Evolutionary conservation across 2,888 invertebrate species (phyloP).

Genomic region (Lasioglossum lativentre): DNA sequence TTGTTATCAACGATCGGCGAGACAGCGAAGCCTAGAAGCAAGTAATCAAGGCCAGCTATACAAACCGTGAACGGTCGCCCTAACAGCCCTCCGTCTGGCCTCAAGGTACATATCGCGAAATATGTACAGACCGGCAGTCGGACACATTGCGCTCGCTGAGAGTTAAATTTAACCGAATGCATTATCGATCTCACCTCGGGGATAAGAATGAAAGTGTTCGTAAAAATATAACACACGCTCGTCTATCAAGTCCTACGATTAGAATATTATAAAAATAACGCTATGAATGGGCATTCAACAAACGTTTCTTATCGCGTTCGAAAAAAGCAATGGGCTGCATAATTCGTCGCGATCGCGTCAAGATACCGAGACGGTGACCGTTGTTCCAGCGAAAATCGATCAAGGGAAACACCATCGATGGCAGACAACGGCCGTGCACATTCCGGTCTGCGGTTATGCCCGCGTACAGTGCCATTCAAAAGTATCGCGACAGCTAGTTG

Average conservation of each 20-base stretch:
- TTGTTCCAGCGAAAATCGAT: slow-evolving; percentile 49
- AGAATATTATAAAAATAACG: background rate
- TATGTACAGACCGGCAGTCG: slow-evolving; percentile 2
- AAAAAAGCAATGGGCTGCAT: background rate
- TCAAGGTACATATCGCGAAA: slow-evolving; percentile 27
- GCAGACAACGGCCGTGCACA: slow-evolving; percentile 29
- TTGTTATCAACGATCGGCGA: slow-evolving; percentile 40
- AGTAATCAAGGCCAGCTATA: background rate
- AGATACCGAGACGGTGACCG: background rate
- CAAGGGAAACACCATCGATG: slow-evolving; percentile 49
- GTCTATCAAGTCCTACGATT: background rate
- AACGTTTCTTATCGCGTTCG: background rate
- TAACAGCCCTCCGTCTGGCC: slow-evolving; percentile 30
- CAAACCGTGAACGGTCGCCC: background rate
- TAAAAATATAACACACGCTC: background rate
- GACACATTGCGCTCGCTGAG: background rate
- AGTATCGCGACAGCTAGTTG: background rate
- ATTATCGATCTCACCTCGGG: background rate
- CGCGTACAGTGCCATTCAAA: background rate
- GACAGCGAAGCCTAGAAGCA: background rate
- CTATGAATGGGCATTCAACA: background rate
- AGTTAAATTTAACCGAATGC: slow-evolving; percentile 29
- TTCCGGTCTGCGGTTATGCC: slow-evolving; percentile 32
- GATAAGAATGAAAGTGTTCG: background rate
- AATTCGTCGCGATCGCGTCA: slow-evolving; percentile 4